A percentile compares a stretch with the other conserved stretches of the same genome.
Conservation (phyloP, 2,113 vertebrate species). For the Stictonetta naevosa region DNA sequence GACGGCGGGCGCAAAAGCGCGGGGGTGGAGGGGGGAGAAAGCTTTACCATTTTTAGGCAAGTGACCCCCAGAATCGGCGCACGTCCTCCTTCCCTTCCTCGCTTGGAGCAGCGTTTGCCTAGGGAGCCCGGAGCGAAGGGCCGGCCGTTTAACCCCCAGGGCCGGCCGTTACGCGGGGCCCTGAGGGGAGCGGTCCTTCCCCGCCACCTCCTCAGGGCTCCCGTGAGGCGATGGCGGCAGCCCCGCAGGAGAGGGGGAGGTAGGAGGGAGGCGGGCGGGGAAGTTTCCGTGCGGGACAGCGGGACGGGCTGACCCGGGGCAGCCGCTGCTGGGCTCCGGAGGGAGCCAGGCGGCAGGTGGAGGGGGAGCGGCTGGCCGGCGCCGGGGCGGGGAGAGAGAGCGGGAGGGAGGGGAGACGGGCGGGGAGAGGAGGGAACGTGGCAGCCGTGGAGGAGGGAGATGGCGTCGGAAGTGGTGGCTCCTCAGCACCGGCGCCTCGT, state of each 20-base stretch:
- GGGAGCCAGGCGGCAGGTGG: not conserved
- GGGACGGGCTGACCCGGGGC: not conserved
- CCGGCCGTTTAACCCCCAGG: too few relatives aligned
- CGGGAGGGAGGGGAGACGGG: not conserved
- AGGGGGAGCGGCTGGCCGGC: not conserved
- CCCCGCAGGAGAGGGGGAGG: not conserved
- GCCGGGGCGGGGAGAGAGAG: not conserved
- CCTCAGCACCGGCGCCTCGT: not conserved
- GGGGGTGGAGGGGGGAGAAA: not conserved
- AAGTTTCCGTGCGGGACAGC: not conserved
- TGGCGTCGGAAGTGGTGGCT: not conserved
- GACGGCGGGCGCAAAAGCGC: not conserved
- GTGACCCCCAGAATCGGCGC: not conserved
- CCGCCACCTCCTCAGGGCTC: too few relatives aligned
- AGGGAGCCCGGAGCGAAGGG: too few relatives aligned
- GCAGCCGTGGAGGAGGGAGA: not conserved
- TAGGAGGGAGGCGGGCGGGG: not conserved
- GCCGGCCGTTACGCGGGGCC: too few relatives aligned
- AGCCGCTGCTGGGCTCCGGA: too few relatives aligned
- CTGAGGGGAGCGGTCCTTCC: too few relatives aligned
- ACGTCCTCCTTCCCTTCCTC: not conserved
- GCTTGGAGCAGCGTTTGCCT: not conserved
- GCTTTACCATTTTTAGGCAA: not conserved
- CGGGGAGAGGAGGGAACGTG: not conserved
- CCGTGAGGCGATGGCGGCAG: too few relatives aligned